A percentile compares a stretch with the other conserved stretches of the same genome.
Evolutionary conservation across 1,140 invertebrate species (phyloP).

Genomic region (Grapholita molesta): DNA sequence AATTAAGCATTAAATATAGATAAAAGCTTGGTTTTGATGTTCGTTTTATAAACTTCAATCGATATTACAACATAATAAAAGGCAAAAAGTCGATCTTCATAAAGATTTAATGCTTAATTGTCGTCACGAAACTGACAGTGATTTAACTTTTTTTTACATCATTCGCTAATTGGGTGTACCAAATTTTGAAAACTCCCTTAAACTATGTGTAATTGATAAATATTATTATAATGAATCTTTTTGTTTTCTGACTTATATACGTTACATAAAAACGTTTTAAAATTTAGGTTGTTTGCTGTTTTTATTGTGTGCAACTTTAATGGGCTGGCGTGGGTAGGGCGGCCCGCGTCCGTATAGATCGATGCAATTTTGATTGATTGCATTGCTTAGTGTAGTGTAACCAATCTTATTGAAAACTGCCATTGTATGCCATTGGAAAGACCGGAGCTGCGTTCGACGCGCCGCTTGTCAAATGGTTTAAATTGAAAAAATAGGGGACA

Average conservation of each 20-base stretch:
- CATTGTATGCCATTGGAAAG: conserved; percentile 68
- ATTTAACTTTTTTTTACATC: too few relatives aligned
- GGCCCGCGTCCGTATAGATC: conserved; percentile 57
- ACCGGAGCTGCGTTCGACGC: conserved; percentile 66
- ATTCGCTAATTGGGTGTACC: too few relatives aligned
- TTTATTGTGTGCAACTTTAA: conserved; percentile 25
- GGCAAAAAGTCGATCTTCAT: too few relatives aligned
- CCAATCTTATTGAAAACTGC: conserved; percentile 76
- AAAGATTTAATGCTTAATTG: too few relatives aligned
- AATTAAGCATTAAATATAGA: too few relatives aligned
- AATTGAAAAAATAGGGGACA: conserved; percentile 74
- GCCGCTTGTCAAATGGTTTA: conserved; percentile 71
- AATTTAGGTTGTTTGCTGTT: background rate
- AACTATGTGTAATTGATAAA: too few relatives aligned
- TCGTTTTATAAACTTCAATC: too few relatives aligned
- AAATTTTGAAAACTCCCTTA: too few relatives aligned
- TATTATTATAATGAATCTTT: background rate
- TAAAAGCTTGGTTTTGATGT: too few relatives aligned
- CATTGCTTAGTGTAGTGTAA: conserved; percentile 76
- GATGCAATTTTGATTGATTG: conserved; percentile 76
- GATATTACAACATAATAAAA: too few relatives aligned
- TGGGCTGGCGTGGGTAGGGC: conserved; percentile 33
- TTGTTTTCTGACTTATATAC: background rate
- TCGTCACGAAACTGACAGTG: too few relatives aligned
- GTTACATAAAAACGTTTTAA: background rate